Base-by-base conservation (phyloP, 2,888 invertebrate species). In the Stramonita haemastoma region DNA sequence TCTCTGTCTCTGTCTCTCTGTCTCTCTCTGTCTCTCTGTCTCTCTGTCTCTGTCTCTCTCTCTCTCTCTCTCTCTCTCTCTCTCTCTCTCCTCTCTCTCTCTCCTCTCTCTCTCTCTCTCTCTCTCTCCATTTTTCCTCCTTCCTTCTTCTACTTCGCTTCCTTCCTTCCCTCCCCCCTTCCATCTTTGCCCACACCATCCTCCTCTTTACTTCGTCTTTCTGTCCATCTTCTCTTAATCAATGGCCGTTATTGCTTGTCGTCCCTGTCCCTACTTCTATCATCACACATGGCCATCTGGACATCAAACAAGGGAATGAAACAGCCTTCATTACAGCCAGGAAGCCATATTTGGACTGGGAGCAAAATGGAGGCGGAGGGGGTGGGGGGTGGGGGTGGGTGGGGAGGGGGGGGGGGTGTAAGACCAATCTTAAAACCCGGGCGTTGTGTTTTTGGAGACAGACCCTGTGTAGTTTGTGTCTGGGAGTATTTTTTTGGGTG, bases 281-380 rank as follows among this genome's bases (percentile, higher is more conserved):
- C n/a, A 73, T 73, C 26, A 60, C 22, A 26, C n/a, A n/a, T 8
- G n/a, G 26, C 11, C 73, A 73, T 73, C 77, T 32, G 77, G 77
- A 79, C 46, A 79, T 79, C 77, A 79, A 79, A 79, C 77, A 32
- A 32, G 77, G 32, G 77, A n/a, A 17, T 32, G 77, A 79, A 32
- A 79, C 32, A 32, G 77, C 32, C 32, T 32, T 13, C 77, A 79
- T 79, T 32, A 79, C 5, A 32, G 29, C 32, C 32, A 32, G 77
- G 77, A 79, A n/a, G 32, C 32, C 15, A 60, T 15, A 19, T 1
- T 15, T 22, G 60, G 60, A 60, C 15, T 60, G 13, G 60, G 22
- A 60, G 15, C 60, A 60, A 22, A 22, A n/a, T n/a, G n/a, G n/a
- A n/a, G n/a, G n/a, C n/a, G n/a, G n/a, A n/a, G n/a, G n/a, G n/a